Base-by-base conservation (phyloP, 2,113 vertebrate genomes). In the Chloropsis hardwickii region DNA sequence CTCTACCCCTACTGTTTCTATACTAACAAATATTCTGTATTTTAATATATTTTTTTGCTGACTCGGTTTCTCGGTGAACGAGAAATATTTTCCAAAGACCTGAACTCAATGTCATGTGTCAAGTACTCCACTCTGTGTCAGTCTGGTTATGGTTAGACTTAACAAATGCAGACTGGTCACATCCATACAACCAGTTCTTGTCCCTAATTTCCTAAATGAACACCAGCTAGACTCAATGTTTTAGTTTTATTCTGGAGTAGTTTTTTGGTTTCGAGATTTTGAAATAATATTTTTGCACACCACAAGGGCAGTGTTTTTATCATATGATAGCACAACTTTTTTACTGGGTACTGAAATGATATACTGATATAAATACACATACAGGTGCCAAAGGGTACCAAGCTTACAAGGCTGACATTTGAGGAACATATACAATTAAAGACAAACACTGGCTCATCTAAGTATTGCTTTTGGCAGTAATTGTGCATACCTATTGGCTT, bases 401-500 rank as follows among this genome's bases (percentile, higher is more conserved):
- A 88, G 17, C 5, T 60, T 66, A 37, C 28, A 72, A 50, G 14
- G 23, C 10, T 90, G 69, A 28, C 4, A 22, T 14, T 53, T 45
- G 5, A 70, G 21, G 6, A 53, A 62, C 10, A 0, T 47, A 4
- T 33, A 58, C 7, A 8, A 45, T 47, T 61, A 58, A 86, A 65
- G 42, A 66, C 3, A 70, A 79, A 80, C 14, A 3, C 5, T 12
- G 7, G 8, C 5, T 66, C 16, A 18, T 19, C 9, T 76, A 62
- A 64, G 8, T 12, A 20, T 42, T 67, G 25, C 0, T 83, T 91
- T 62, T 37, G 23, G 22, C 8, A 83, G 53, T 37, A 83, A 67
- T 37, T 1, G 0, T 78, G 23, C 1, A 9, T 56, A 48, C 4
- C 5, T 80, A 7, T 17, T 61, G 11, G 15, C 14, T 73, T 61